These are phyloP conservation scores for Phoeniculus purpureus DNA, from an alignment of 2,797 vertebrate genomes.

Conservation along the genomic window DNA sequence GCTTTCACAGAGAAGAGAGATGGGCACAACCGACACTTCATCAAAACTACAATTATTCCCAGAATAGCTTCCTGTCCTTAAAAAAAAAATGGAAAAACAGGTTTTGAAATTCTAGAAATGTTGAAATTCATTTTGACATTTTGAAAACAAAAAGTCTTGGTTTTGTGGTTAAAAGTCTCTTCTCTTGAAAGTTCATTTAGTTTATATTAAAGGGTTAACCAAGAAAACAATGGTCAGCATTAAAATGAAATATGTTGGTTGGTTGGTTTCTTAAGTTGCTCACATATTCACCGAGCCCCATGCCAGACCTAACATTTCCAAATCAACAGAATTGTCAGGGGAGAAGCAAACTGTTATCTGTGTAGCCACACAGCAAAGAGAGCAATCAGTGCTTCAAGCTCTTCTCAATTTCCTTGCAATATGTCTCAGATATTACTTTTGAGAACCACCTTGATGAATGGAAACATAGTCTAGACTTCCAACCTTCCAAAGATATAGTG, in stretches of 20 bases:
- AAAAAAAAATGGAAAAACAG: neutral
- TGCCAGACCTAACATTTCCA: slow-evolving; percentile 24
- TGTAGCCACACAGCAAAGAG: neutral
- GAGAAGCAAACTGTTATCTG: neutral
- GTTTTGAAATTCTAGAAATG: slow-evolving; percentile 36
- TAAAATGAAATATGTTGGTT: neutral
- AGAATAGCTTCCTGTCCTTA: neutral
- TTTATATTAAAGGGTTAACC: slow-evolving; percentile 19
- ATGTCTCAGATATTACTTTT: neutral
- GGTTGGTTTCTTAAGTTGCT: slow-evolving; percentile 8
- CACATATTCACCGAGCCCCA: neutral
- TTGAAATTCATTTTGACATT: neutral
- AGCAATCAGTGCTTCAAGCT: neutral
- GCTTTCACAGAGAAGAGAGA: neutral
- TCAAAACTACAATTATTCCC: slow-evolving; percentile 23
- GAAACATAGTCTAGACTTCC: neutral
- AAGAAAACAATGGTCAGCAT: neutral
- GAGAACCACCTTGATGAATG: neutral
- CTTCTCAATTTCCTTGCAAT: neutral
- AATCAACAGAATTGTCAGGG: neutral
- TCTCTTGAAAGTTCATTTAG: neutral
- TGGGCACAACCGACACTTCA: neutral
- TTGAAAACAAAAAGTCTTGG: neutral
- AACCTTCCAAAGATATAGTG: neutral
- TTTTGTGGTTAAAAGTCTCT: neutral